phyloP scores from a whole-genome alignment of 2,113 vertebrate genomes.

The Epinephelus moara region DNA sequence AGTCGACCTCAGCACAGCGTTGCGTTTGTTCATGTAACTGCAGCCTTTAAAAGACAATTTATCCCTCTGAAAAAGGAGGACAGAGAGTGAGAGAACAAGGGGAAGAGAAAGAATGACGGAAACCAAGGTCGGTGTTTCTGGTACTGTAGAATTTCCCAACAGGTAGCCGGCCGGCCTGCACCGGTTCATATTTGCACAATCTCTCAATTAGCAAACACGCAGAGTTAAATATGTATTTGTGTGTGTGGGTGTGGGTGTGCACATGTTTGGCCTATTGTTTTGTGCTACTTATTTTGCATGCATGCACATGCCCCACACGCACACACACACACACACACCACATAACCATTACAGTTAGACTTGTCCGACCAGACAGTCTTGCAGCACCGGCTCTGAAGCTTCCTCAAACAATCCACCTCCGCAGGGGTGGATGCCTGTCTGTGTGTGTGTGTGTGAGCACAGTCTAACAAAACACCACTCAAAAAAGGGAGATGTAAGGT shows the following conservation, averaged over 20 bases:
- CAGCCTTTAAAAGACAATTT: neutral
- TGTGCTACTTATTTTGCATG: conserved; percentile 14
- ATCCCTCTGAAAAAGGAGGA: neutral
- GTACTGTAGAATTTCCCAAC: conserved; percentile 6
- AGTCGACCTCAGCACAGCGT: neutral
- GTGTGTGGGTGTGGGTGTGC: conserved; percentile 36
- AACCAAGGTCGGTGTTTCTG: neutral
- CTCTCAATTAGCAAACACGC: conserved; percentile 61
- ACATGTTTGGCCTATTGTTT: conserved; percentile 50
- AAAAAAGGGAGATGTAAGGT: neutral
- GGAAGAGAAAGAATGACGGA: neutral
- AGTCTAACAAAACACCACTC: conserved; percentile 27
- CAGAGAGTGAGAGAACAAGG: neutral
- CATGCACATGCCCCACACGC: conserved; percentile 29
- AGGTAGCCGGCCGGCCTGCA: neutral
- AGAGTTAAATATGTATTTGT: conserved; percentile 20
- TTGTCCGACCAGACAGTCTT: conserved; percentile 82
- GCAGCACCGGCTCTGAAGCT: conserved; percentile 75
- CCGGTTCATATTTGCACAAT: conserved; percentile 60
- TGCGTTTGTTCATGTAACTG: neutral
- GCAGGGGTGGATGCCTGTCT: conserved; percentile 1
- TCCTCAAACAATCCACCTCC: conserved; percentile 80
- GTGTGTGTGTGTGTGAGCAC: neutral
- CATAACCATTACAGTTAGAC: conserved; percentile 70
- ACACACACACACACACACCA: conserved; percentile 4